A percentile compares a stretch with the other conserved stretches of the same genome.
Evolutionary conservation across 2,888 invertebrate genomes (phyloP).

Genomic region (Lepidonotus clava): DNA sequence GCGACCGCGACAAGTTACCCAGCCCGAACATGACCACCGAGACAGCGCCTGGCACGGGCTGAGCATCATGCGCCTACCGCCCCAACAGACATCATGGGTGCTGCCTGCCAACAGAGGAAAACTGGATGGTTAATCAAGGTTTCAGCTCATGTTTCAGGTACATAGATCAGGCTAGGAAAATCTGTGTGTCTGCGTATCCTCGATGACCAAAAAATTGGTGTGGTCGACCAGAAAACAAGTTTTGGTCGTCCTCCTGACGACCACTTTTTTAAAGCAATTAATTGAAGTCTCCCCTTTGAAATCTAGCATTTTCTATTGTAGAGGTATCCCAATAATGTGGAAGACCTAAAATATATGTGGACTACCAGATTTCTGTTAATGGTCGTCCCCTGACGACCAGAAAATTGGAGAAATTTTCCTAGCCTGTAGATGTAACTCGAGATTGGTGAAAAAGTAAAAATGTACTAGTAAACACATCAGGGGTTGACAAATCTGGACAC

Average conservation of each 20-base stretch:
- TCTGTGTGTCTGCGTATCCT: neutral
- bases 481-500: no score
- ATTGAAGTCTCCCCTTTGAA: no score
- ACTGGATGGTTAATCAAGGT: no score
- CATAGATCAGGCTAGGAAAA: neutral
- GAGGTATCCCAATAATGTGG: no score
- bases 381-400: no score
- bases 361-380: no score
- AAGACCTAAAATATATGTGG: no score
- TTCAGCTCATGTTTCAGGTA: neutral
- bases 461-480: no score
- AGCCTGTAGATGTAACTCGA: no score
- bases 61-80: neutral
- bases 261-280: neutral
- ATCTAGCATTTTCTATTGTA: no score
- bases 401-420: no score
- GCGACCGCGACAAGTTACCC: constrained; percentile 69
- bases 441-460: no score
- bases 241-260: neutral
- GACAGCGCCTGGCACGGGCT: neutral
- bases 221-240: neutral
- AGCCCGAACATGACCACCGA: constrained; percentile 71
- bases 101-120: neutral
- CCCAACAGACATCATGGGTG: neutral
- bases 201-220: neutral